Base-by-base conservation (phyloP, 2,113 vertebrate genomes). In the Arothron firmamentum region DNA sequence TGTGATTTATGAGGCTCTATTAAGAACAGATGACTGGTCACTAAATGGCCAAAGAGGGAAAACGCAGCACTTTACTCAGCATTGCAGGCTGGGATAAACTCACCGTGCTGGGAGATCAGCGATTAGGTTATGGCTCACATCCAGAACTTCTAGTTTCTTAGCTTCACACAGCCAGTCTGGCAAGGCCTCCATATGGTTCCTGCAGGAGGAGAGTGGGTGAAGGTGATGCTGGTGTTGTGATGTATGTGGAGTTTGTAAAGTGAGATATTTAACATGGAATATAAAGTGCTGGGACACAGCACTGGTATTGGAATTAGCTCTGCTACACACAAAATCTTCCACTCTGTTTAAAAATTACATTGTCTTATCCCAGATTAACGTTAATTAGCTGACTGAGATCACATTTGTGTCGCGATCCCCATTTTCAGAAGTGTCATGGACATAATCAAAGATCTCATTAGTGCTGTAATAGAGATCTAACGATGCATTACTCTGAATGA, bases 151-250 rank as follows among this genome's bases (percentile, higher is more conserved):
- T 53, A 99, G 90, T 74, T 94, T 98, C 86, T 89, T 93, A 59
- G 93, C 93, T 78, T 98, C 96, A 85, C 93, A 94, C 52, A 96
- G 83, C 97, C 97, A 98, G 59, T 95, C 96, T 59, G 96, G 97
- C 67, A 98, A 70, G 17, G 72, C 92, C 84, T 96, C 94, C 87
- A 99, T 86, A 55, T 78, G 81, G 90, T 99, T 99, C 88, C 97
- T 99, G 66, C 43, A 62, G 62, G 25, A 34, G 62, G 45, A 54
- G 13, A 53, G 28, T n/a, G 15, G 41, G 19, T 34, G 21, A 65
- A 38, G 59, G 70, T 61, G 54, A 82, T 74, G 69, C 72, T 65
- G 23, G 45, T 15, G 14, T 17, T 46, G 45, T 46, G 14, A 80
- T 78, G 75, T 21, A 52, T 45, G 42, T 52, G 38, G 42, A 17